Evolutionary conservation across 1,140 invertebrate species (phyloP).

Genomic region (Oryctes rhinoceros): DNA sequence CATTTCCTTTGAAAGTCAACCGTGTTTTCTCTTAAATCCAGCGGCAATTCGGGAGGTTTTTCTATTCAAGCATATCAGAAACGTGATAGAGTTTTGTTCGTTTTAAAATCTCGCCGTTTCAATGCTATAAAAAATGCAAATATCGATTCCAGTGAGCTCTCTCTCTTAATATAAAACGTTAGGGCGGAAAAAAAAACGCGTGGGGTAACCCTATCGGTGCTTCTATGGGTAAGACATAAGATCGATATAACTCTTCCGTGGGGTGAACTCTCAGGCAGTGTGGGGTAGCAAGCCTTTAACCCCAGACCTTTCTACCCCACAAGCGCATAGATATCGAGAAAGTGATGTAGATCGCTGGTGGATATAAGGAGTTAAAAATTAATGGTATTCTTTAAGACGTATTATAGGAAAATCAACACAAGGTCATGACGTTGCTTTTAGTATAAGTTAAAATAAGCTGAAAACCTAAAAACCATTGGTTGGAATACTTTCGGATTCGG

Average conservation of each 20-base stretch:
- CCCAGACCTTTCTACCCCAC: not conserved
- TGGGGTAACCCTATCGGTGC: slow-evolving; percentile 8
- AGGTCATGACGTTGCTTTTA: too few relatives aligned
- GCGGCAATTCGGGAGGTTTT: not conserved
- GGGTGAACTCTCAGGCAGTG: slow-evolving; percentile 53
- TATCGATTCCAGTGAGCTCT: not conserved
- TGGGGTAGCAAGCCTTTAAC: slow-evolving; percentile 26
- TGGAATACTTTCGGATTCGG: too few relatives aligned
- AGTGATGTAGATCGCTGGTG: not conserved
- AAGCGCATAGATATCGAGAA: slow-evolving; percentile 5
- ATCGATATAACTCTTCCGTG: slow-evolving; percentile 63
- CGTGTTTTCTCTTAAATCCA: not conserved
- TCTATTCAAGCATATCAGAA: not conserved
- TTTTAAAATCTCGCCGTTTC: slow-evolving; percentile 1
- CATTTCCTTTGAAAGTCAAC: not conserved
- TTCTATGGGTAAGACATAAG: slow-evolving; percentile 59
- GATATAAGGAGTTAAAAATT: not conserved
- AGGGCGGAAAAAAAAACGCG: not conserved
- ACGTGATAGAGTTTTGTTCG: not conserved
- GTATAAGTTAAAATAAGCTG: too few relatives aligned
- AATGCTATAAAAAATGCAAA: not conserved
- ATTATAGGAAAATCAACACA: too few relatives aligned
- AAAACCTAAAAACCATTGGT: too few relatives aligned
- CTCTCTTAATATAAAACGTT: not conserved
- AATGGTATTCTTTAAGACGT: too few relatives aligned